Evolutionary conservation across 1,140 invertebrate genomes (phyloP).

Genomic region (Melanaphis sacchari): DNA sequence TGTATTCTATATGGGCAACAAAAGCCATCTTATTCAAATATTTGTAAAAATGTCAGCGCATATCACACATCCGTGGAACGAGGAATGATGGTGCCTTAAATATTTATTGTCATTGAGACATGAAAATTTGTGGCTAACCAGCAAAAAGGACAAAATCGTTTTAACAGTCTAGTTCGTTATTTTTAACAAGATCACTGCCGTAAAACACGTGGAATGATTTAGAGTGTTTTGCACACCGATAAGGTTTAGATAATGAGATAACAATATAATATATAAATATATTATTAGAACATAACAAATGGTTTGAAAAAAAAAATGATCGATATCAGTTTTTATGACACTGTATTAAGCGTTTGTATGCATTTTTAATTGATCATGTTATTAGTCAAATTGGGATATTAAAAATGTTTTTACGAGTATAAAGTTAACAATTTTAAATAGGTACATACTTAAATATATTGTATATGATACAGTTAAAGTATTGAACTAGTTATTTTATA

Average conservation of each 20-base stretch:
- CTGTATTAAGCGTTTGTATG: not conserved
- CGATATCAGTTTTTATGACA: not conserved
- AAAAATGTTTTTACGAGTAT: not conserved
- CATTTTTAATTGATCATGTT: not conserved
- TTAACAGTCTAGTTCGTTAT: not conserved
- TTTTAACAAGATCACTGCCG: slow-evolving; percentile 23
- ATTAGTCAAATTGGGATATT: not conserved
- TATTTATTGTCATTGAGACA: not conserved
- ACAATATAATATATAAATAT: not conserved
- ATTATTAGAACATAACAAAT: not conserved
- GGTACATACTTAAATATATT: not conserved
- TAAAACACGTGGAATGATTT: not conserved
- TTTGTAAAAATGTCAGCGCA: not conserved
- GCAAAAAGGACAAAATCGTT: not conserved
- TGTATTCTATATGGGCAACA: not conserved
- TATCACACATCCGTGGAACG: not conserved
- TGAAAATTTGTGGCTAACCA: not conserved
- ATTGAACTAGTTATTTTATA: too few species aligned
- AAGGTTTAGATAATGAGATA: not conserved
- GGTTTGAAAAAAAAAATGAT: not conserved
- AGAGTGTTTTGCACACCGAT: not conserved
- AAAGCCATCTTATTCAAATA: not conserved
- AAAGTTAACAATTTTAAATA: too few species aligned
- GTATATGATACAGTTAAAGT: too few species aligned
- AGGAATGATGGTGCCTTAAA: not conserved